Conservation (phyloP, 2,113 vertebrate genomes). For the Laticauda colubrina region DNA sequence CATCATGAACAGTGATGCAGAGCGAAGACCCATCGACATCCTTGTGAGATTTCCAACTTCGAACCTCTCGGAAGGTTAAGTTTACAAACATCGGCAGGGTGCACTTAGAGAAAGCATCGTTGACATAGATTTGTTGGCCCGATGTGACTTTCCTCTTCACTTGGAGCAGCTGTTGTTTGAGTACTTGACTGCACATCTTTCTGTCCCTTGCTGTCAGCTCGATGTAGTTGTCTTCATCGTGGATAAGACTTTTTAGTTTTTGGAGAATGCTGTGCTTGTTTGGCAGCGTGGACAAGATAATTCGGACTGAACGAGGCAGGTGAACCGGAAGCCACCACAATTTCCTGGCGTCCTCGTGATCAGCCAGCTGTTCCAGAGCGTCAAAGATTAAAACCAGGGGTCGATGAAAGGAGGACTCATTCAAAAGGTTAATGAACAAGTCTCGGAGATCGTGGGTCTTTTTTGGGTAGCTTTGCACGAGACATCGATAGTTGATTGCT, state of each 20-base stretch:
- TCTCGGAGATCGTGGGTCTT: constrained; percentile 95
- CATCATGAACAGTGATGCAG: constrained; percentile 93
- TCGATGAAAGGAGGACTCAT: constrained; percentile 89
- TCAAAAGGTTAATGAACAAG: constrained; percentile 90
- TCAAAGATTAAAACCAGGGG: constrained; percentile 92
- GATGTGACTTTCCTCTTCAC: constrained; percentile 97
- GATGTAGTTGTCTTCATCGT: constrained; percentile 87
- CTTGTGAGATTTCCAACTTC: constrained; percentile 94
- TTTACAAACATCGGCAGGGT: constrained; percentile 98
- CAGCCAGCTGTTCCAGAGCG: constrained; percentile 90
- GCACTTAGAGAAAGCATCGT: constrained; percentile 93
- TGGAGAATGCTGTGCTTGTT: constrained; percentile 96
- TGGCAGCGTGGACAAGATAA: constrained; percentile 93
- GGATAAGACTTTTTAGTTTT: constrained; percentile 90
- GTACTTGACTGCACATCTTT: constrained; percentile 95
- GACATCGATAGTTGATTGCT: constrained; percentile 91
- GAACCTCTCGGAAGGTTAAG: constrained; percentile 93
- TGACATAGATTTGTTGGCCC: constrained; percentile 98
- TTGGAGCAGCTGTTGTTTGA: constrained; percentile 91
- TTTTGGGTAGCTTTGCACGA: constrained; percentile 92
- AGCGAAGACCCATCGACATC: constrained; percentile 94
- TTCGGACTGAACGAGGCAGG: constrained; percentile 90
- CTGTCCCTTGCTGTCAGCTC: constrained; percentile 88
- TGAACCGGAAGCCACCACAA: constrained; percentile 97
- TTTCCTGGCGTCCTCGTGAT: constrained; percentile 89